Evolutionary conservation across 2,888 invertebrate species (phyloP).

Genomic region (Ischnus inquisitorius): DNA sequence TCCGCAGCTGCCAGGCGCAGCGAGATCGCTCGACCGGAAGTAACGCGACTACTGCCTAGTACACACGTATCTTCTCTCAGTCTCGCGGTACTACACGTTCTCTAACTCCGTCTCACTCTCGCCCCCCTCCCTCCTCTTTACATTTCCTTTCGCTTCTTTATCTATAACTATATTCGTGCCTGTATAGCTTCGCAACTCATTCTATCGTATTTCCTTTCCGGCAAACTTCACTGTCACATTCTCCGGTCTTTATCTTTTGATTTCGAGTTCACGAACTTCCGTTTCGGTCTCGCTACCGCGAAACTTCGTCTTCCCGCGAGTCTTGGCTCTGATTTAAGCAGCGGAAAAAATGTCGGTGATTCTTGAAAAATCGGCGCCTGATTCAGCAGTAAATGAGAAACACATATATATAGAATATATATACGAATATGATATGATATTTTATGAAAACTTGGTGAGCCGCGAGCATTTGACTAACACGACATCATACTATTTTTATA

Average conservation of each 20-base stretch:
- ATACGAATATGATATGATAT: too few relatives aligned
- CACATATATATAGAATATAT: too few relatives aligned
- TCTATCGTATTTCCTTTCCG: conserved; percentile 53
- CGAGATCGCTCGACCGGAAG: conserved; percentile 84
- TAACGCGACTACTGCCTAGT: conserved; percentile 85
- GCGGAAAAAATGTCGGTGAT: too few relatives aligned
- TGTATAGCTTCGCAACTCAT: conserved; percentile 48
- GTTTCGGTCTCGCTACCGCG: background rate
- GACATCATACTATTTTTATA: too few relatives aligned
- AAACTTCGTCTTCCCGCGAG: background rate
- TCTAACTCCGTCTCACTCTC: conserved; percentile 62
- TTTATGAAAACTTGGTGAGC: too few relatives aligned
- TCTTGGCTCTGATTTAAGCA: background rate
- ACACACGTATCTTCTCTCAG: conserved; percentile 79
- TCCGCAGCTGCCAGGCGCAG: conserved; percentile 85
- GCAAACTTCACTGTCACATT: conserved; percentile 7
- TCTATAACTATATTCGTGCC: conserved; percentile 28
- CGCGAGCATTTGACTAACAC: too few relatives aligned
- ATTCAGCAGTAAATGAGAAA: too few relatives aligned
- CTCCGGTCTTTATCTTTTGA: conserved; percentile 16
- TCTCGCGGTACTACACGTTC: conserved; percentile 62
- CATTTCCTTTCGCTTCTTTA: conserved; percentile 66
- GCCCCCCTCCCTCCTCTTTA: conserved; percentile 59
- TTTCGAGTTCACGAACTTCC: conserved; percentile 10
- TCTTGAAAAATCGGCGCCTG: too few relatives aligned